A percentile compares a stretch with the other conserved stretches of the same genome.
Conservation (phyloP, 92 coral and sea anemone species). For the Phenganax stokvisi region DNA sequence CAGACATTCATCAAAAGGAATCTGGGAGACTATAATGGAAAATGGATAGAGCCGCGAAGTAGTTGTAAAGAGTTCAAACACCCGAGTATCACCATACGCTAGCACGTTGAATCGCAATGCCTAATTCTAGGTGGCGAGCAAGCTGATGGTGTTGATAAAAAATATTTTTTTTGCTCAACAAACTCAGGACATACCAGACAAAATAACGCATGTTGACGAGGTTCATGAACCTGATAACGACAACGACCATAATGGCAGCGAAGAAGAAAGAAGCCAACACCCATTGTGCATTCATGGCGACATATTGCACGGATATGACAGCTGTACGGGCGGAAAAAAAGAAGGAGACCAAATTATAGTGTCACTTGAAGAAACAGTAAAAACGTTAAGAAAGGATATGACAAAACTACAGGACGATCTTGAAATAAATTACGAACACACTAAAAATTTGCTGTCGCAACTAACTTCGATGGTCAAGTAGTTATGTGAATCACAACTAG, state of each 20-base stretch:
- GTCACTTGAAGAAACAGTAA: constrained; percentile 18
- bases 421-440: neutral
- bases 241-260: constrained; percentile 24
- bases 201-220: neutral
- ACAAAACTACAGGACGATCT: neutral
- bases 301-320: neutral
- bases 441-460: neutral
- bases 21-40: neutral
- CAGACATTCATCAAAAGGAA: neutral
- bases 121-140: constrained; percentile 7
- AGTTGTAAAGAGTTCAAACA: neutral
- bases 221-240: neutral
- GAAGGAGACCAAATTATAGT: neutral
- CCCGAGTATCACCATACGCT: neutral
- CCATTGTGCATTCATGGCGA: neutral
- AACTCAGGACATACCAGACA: neutral
- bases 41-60: neutral
- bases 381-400: neutral
- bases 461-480: neutral
- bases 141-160: neutral
- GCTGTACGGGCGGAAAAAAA: neutral
- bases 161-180: neutral
- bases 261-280: constrained; percentile 11
- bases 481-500: neutral
- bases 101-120: neutral